Evolutionary conservation across 1,140 invertebrate genomes (phyloP).

Genomic region (Neuroterus valhalla): DNA sequence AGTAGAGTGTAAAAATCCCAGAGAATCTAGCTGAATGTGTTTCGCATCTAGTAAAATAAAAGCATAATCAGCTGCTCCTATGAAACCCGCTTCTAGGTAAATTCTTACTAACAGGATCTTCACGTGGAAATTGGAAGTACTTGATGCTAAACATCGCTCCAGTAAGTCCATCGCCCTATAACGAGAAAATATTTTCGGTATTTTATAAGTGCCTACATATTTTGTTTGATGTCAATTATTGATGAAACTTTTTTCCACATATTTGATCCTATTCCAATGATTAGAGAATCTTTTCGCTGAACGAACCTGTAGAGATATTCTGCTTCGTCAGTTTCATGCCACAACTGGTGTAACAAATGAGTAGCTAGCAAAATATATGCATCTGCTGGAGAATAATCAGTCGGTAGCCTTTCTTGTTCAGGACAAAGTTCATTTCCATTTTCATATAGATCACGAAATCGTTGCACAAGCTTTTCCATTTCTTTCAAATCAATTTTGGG

Average conservation of each 20-base stretch:
- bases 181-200: constrained; percentile 34
- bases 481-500: constrained; percentile 61
- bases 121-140: constrained; percentile 79
- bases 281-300: too few species aligned
- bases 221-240: constrained; percentile 31
- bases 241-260: constrained; percentile 34
- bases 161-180: constrained; percentile 69
- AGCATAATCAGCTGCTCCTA: constrained; percentile 68
- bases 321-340: constrained; percentile 76
- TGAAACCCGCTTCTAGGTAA: constrained; percentile 75
- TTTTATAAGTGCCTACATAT: constrained; percentile 19
- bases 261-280: too few species aligned
- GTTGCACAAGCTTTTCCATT: constrained; percentile 61
- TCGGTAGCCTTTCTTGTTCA: constrained; percentile 74
- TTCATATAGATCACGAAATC: constrained; percentile 67
- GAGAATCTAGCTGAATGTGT: constrained; percentile 94
- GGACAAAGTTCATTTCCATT: constrained; percentile 68
- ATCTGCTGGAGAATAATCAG: constrained; percentile 82
- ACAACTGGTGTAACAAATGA: constrained; percentile 85
- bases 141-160: constrained; percentile 76
- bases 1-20: constrained; percentile 88
- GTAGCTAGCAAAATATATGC: constrained; percentile 85
- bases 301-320: constrained; percentile 76
- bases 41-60: constrained; percentile 86
- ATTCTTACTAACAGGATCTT: constrained; percentile 79